Conservation (phyloP, 2,888 invertebrate species). For the Apamea monoglypha region DNA sequence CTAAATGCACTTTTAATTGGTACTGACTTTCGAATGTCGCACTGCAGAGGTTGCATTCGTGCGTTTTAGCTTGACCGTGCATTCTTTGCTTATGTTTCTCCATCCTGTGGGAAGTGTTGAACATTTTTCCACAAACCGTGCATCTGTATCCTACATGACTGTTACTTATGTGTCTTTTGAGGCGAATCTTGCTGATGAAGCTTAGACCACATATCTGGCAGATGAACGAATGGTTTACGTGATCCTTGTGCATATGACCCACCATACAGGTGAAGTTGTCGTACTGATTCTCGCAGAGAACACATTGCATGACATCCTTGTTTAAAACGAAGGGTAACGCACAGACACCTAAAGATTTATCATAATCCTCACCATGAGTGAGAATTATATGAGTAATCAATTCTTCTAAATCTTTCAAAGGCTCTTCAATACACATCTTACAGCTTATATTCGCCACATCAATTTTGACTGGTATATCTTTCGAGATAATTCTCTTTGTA, state of each 20-base stretch:
- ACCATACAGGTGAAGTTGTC: conserved; percentile 80
- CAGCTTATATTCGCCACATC: conserved; percentile 78
- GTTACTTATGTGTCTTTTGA: conserved; percentile 78
- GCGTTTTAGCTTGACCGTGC: conserved; percentile 73
- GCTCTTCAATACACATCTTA: conserved; percentile 71
- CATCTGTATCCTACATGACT: conserved; percentile 77
- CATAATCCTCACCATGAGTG: conserved; percentile 74
- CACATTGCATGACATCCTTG: conserved; percentile 76
- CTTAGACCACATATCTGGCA: conserved; percentile 82
- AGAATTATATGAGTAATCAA: conserved; percentile 75
- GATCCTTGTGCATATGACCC: conserved; percentile 82
- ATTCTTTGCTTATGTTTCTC: conserved; percentile 77
- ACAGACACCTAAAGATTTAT: conserved; percentile 72
- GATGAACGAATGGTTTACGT: conserved; percentile 77
- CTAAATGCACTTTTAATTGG: conserved; percentile 82
- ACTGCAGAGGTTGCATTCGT: conserved; percentile 78
- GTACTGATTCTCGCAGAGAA: conserved; percentile 73
- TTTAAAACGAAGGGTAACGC: conserved; percentile 79
- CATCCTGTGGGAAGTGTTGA: conserved; percentile 76
- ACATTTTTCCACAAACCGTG: conserved; percentile 84
- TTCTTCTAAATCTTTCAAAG: conserved; percentile 72
- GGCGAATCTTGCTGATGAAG: conserved; percentile 76
- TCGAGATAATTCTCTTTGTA: conserved; percentile 76
- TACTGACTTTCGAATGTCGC: conserved; percentile 75
- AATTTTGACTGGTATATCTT: conserved; percentile 83